Evolutionary conservation across 2,113 vertebrate species (phyloP), one percentile per base, ranked within the genome.

Genomic region (Boleophthalmus pectinirostris): DNA sequence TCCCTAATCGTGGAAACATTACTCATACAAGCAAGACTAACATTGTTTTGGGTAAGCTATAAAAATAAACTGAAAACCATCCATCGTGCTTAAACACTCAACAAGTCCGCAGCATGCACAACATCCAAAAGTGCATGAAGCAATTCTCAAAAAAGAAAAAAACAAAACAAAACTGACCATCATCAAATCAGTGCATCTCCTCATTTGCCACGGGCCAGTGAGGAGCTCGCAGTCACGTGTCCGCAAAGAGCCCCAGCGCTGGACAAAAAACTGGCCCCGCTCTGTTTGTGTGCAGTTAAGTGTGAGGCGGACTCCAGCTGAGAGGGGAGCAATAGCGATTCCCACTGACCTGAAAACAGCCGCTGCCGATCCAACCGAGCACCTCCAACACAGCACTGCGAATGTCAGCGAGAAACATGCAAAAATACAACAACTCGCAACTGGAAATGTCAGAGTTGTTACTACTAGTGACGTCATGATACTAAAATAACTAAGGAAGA

Each of bases 281-380:
- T 70, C 73, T 74, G 51, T 86, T 38, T 85, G 84, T 82, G 84
- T 77, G 84, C 63, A 78, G 81, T 8, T 72, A 75, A 82, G 83
- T 85, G 82, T 77, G 86, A 84, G 73, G 73, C 72, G 73, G 85
- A 75, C 86, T 88, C 78, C 85, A 79, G 84, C 84, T 88, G 89
- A 86, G 89, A 87, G 54, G 77, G 84, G 85, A 76, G 87, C 83
- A 81, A 86, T 87, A 79, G 83, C 85, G 57, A 89, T 90, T 90
- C 89, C 84, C 85, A 84, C 75, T 88, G 89, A 90, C 90, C 89
- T 88, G 89, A 89, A 90, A 90, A 86, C 80, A 56, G 51, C 85
- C 74, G 69, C 25, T 70, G 56, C 57, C 29, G 15, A 33, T 61
- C 68, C 56, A 74, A 75, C 68, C 56, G 75, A 75, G 73, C 77